Evolutionary conservation across 2,797 vertebrate species (phyloP), one percentile per base, ranked within the genome.

Genomic region (Leucoraja ocellata): DNA sequence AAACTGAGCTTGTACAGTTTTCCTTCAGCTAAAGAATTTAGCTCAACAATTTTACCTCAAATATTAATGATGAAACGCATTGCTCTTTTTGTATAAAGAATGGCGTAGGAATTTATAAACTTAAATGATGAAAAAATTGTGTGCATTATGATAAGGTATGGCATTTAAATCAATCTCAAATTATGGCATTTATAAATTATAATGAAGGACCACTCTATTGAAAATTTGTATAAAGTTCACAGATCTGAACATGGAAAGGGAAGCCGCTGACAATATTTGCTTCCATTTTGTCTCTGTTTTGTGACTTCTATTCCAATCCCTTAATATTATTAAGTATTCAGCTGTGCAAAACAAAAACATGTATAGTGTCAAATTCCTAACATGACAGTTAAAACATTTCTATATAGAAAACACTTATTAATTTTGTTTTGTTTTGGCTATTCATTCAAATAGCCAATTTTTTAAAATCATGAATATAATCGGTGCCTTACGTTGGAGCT

Each of bases 361-460:
- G 14, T n/a, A 76, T 25, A 14, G 23, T 46, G 71, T 73, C 32
- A 76, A 92, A 74, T 25, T 74, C 71, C 1, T 92, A 74, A 74
- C 36, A 46, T 92, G 68, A 13, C 21, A n/a, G 28, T 16, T 23
- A 92, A 54, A 92, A n/a, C 90, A 91, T 1, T 13, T 84, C 54
- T 84, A 54, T 54, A 84, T 28, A 84, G 36, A 25, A 84, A 84
- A 84, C 61, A 28, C 36, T 54, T 23, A 92, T 76, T 39, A 92
- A 23, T 58, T 92, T 73, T 92, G 84, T 88, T 36, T 76, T 39
- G 21, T 91, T 46, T 36, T 46, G 14, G 65, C 39, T 36, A 58
- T 76, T 74, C 90, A 58, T 92, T 76, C 73, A 92, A 46, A 74
- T 76, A 91, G 54, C 71, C 71, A 92, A 25, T 74, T 58, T 92